These are phyloP conservation scores for Tragelaphus buxtoni DNA, from an alignment of 2,113 vertebrate species.

Conservation along the genomic window DNA sequence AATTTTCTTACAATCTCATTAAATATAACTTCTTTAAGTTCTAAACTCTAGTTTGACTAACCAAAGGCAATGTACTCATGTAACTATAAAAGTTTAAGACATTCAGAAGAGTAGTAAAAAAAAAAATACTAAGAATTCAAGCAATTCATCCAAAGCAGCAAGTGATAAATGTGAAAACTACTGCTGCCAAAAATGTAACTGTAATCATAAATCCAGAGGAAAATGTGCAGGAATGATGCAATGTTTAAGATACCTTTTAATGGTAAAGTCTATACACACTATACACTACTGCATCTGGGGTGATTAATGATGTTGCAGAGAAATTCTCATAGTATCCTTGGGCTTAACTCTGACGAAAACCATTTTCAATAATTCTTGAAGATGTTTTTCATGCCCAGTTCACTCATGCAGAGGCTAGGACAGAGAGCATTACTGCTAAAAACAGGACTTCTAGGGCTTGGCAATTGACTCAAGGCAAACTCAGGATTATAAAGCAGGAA, in stretches of 20 bases:
- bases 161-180: constrained; percentile 10
- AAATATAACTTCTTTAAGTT: constrained; percentile 52
- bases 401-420: background rate
- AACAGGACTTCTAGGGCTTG: background rate
- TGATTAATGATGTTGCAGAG: too few relatives aligned
- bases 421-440: background rate
- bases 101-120: constrained; percentile 33
- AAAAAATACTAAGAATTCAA: background rate
- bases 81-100: constrained; percentile 45
- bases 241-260: background rate
- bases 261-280: background rate
- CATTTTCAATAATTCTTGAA: background rate
- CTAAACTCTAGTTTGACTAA: constrained; percentile 30
- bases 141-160: constrained; percentile 29
- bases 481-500: background rate
- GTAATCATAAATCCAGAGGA: background rate
- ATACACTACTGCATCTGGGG: rapidly evolving
- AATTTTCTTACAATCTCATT: constrained; percentile 28
- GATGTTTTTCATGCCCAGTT: background rate
- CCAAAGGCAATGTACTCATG: background rate
- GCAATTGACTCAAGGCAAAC: background rate
- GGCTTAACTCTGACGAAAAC: background rate
- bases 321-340: background rate
- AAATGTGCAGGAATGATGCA: background rate
- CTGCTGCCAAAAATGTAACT: constrained; percentile 19